Conservation (phyloP, 2,888 invertebrate species). For the Eurois occulta region DNA sequence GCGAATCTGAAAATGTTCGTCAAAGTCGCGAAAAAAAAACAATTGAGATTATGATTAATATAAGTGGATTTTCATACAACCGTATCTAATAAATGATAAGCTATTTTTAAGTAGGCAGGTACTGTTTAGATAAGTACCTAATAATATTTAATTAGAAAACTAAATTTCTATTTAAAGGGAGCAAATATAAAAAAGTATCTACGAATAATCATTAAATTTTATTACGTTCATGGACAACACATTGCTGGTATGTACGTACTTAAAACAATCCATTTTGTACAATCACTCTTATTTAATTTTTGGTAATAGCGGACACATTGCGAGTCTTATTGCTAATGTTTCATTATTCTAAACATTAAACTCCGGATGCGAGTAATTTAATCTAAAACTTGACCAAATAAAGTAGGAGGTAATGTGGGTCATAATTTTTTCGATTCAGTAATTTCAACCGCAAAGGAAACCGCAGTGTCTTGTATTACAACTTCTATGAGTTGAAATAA, state of each 20-base stretch:
- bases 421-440: constrained; percentile 55
- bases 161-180: background rate
- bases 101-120: background rate
- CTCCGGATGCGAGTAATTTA: constrained; percentile 53
- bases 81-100: background rate
- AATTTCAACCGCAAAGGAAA: constrained; percentile 58
- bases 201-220: too few species aligned
- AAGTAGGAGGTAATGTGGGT: constrained; percentile 35
- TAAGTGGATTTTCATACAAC: background rate
- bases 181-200: background rate
- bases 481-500: constrained; percentile 51
- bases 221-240: background rate
- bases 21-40: too few species aligned
- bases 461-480: constrained; percentile 54
- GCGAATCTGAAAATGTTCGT: background rate
- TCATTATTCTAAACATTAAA: constrained; percentile 49
- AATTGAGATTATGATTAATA: too few species aligned
- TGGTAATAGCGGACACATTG: constrained; percentile 20
- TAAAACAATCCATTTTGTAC: background rate
- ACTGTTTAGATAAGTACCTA: background rate
- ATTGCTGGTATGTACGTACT: background rate
- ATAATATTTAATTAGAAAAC: background rate
- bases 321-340: constrained; percentile 27
- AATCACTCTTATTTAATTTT: background rate
- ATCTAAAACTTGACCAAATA: constrained; percentile 39